Evolutionary conservation across 1,140 invertebrate genomes (phyloP).

Genomic region (Anastrepha ludens): DNA sequence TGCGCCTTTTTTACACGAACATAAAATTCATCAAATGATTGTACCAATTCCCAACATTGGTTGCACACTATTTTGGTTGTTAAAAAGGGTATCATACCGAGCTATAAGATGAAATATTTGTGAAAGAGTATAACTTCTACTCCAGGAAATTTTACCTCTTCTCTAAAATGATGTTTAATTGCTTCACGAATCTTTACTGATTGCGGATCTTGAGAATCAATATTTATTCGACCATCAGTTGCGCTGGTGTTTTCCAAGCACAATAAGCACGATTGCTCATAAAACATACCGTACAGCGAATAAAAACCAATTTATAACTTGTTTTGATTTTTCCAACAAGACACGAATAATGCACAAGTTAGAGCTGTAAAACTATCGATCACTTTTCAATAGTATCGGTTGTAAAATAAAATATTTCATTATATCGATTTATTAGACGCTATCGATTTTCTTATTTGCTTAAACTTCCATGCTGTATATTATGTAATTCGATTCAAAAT

Average conservation of each 20-base stretch:
- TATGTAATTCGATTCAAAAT: too few relatives aligned
- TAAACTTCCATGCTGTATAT: too few relatives aligned
- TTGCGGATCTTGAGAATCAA: not conserved
- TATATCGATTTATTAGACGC: too few relatives aligned
- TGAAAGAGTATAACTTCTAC: not conserved
- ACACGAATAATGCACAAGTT: too few relatives aligned
- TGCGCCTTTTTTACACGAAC: not conserved
- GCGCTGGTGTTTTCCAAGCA: not conserved
- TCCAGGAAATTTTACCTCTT: not conserved
- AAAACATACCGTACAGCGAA: not conserved
- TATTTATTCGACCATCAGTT: not conserved
- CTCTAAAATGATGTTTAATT: slow-evolving; percentile 36
- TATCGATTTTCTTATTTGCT: too few relatives aligned
- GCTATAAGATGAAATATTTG: not conserved
- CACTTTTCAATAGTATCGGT: too few relatives aligned
- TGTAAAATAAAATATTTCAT: too few relatives aligned
- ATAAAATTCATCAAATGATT: slow-evolving; percentile 32
- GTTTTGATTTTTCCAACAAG: too few relatives aligned
- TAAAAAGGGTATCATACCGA: not conserved
- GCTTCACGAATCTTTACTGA: not conserved
- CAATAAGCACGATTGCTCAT: not conserved
- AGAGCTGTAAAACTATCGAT: too few relatives aligned
- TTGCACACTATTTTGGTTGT: not conserved
- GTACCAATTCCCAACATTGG: not conserved
- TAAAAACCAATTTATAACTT: too few relatives aligned